These are phyloP conservation scores for Didymodactylos carnosus DNA, from an alignment of 2,888 invertebrate genomes.

Conservation along the genomic window DNA sequence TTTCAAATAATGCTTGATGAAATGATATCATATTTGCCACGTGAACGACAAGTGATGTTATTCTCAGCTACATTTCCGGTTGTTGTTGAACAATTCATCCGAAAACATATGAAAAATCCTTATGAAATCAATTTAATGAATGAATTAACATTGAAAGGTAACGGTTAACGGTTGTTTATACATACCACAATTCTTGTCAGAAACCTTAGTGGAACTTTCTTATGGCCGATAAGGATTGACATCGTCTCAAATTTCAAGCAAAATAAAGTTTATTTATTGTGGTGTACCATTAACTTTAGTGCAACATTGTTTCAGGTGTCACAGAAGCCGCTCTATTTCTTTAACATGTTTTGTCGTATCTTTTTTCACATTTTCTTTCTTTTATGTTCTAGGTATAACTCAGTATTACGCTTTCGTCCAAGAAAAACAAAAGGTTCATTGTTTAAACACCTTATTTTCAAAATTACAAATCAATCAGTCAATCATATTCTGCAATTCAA, in stretches of 20 bases:
- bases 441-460: conserved; percentile 94
- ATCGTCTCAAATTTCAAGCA: too few species aligned
- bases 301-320: too few species aligned
- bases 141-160: conserved; percentile 91
- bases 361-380: too few species aligned
- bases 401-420: conserved; percentile 99
- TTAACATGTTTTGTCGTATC: too few species aligned
- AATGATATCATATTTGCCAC: conserved; percentile 74
- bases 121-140: conserved; percentile 99
- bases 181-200: too few species aligned
- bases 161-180: too few species aligned
- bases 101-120: conserved; percentile 75
- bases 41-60: conserved; percentile 82
- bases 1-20: conserved; percentile 96
- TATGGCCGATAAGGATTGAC: too few species aligned
- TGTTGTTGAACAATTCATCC: conserved; percentile 92
- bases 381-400: too few species aligned
- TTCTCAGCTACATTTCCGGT: conserved; percentile 97
- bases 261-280: too few species aligned
- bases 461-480: conserved; percentile 98
- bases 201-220: too few species aligned
- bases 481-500: conserved; percentile 98
- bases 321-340: too few species aligned
- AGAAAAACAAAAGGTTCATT: conserved; percentile 98
- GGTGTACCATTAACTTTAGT: too few species aligned